Conservation (phyloP, 2,113 vertebrate species). For the Litocranius walleri region DNA sequence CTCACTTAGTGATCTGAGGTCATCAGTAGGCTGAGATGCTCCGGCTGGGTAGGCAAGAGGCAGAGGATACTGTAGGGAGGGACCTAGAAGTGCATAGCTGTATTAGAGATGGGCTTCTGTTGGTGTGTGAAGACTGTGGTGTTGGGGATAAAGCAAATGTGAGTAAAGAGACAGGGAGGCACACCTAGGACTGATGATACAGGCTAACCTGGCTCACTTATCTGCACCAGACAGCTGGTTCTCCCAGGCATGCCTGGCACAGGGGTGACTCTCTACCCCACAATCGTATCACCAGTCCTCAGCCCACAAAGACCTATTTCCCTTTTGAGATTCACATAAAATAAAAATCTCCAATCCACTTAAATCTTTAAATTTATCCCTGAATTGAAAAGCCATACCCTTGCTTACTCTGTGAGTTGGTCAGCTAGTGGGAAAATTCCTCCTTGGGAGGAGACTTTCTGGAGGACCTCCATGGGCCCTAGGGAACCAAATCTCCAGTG, state of each 20-base stretch:
- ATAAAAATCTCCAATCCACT: neutral
- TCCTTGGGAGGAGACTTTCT: neutral
- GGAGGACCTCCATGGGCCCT: neutral
- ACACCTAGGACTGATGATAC: neutral
- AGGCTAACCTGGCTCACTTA: neutral
- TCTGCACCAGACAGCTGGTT: neutral
- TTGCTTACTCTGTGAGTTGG: neutral
- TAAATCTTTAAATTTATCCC: neutral
- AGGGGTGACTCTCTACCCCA: neutral
- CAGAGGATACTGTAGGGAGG: too few species aligned
- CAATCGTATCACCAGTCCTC: neutral
- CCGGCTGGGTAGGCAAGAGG: neutral
- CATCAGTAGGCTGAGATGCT: neutral
- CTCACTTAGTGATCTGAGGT: neutral
- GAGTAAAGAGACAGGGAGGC: neutral
- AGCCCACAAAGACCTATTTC: neutral
- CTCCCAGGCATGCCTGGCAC: neutral
- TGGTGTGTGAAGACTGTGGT: neutral
- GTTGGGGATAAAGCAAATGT: neutral
- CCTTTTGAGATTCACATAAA: neutral
- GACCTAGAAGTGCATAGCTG: neutral
- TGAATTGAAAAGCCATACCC: neutral
- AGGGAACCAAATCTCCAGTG: accelerated
- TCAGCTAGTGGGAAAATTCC: neutral
- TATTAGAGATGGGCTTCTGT: neutral